These are phyloP conservation scores for Pomatorhinus ruficollis DNA, from an alignment of 2,113 vertebrate species.

Conservation along the genomic window DNA sequence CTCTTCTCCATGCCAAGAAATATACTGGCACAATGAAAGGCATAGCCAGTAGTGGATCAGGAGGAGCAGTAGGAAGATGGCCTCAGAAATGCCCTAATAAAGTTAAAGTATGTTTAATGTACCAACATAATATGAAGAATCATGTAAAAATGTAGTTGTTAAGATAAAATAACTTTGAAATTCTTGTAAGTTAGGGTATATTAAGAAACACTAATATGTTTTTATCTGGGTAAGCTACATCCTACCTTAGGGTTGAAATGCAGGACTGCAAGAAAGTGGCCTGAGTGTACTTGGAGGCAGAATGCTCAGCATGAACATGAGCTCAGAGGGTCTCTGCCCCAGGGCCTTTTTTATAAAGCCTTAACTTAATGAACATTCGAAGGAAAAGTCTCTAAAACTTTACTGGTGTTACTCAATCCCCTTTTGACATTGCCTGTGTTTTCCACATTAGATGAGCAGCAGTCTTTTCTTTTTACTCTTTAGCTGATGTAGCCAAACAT, in stretches of 20 bases:
- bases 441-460: neutral
- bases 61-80: neutral
- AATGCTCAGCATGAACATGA: neutral
- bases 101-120: neutral
- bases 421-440: neutral
- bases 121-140: neutral
- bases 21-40: neutral
- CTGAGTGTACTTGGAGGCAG: neutral
- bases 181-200: neutral
- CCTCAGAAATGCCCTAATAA: neutral
- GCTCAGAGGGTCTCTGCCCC: neutral
- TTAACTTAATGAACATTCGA: neutral
- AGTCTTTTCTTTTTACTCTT: neutral
- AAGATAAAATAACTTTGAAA: neutral
- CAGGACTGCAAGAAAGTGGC: neutral
- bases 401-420: neutral
- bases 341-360: neutral
- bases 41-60: neutral
- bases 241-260: neutral
- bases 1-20: neutral
- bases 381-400: neutral
- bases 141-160: neutral
- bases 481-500: neutral
- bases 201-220: neutral
- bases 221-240: neutral